Base-by-base conservation (phyloP, 2,113 vertebrate genomes). In the Apus apus region DNA sequence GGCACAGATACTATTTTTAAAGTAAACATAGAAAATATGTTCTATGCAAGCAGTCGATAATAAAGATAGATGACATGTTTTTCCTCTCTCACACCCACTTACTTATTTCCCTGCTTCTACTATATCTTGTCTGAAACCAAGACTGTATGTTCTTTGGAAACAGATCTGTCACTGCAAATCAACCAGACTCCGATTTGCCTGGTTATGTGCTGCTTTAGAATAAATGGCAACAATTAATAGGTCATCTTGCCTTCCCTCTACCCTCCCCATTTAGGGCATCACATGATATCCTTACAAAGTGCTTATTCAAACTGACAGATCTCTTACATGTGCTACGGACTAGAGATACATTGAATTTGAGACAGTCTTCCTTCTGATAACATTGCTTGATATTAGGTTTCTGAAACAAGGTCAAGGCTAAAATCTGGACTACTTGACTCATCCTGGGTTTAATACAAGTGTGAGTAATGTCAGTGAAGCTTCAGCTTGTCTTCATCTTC, bases 271-370 rank as follows among this genome's bases (percentile, higher is more conserved):
- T 64, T 84, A 83, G 74, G 50, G 68, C 61, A 85, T 88, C 76
- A 82, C 72, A 87, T 10, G 17, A 89, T 86, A 78, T 54, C 75
- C 57, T 53, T 85, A 79, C 57, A 82, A 93, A 90, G 88, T 70
- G 27, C 74, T 96, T 76, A 93, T 87, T 96, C 77, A 71, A 57
- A 67, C 77, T 90, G 92, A 67, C 80, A 90, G 46, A 46, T 82
- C 50, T 71, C 71, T 85, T 53, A 36, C 23, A 60, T 26, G 20
- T 27, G 46, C 34, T 82, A 23, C 85, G 54, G 58, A 60, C 50
- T 64, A 65, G 73, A 77, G 91, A 75, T 62, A 48, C 7, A 89
- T 73, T 76, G 71, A 73, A 65, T 80, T 67, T 45, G 12, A 67
- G 61, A 56, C 11, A 50, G 45, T 56, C 75, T 91, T 92, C 32